Evolutionary conservation across 2,888 invertebrate species (phyloP).

Genomic region (Meiosimyza decipiens): DNA sequence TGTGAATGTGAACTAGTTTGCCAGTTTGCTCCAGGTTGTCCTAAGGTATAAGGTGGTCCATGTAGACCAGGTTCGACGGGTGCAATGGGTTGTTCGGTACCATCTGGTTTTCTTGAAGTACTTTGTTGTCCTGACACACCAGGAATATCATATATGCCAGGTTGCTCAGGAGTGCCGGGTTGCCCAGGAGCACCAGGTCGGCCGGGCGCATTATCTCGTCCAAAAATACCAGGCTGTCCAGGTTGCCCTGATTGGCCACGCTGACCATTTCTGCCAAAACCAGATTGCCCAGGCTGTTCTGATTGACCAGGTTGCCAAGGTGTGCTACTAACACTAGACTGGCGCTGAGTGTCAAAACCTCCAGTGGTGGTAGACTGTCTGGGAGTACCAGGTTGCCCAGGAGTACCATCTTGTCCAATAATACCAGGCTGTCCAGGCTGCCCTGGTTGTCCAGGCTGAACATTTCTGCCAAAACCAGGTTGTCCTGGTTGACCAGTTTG

Average conservation of each 20-base stretch:
- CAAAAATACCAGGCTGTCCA: conserved; percentile 12
- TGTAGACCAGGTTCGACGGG: too few species aligned
- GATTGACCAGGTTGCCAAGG: conserved; percentile 19
- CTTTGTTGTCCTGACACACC: too few species aligned
- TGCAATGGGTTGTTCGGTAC: too few species aligned
- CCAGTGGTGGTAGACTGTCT: too few species aligned
- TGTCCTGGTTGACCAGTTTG: not conserved
- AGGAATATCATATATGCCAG: too few species aligned
- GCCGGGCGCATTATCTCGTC: not conserved
- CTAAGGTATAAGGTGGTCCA: too few species aligned
- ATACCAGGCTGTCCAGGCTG: conserved; percentile 9
- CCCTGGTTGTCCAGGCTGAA: conserved; percentile 27
- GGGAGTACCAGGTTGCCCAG: not conserved
- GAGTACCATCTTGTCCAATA: conserved; percentile 11
- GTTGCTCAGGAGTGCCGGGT: too few species aligned
- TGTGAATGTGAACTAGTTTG: too few species aligned
- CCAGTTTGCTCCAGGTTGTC: too few species aligned
- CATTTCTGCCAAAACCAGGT: conserved; percentile 1
- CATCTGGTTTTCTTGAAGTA: too few species aligned
- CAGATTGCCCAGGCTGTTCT: not conserved
- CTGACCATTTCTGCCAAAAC: too few species aligned
- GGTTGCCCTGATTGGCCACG: not conserved
- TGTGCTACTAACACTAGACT: not conserved
- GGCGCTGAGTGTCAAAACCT: not conserved
- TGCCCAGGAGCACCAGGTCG: not conserved